Evolutionary conservation across 2,888 invertebrate species (phyloP), one percentile per base, ranked within the genome.

Genomic region (Standfussiana lucernea): DNA sequence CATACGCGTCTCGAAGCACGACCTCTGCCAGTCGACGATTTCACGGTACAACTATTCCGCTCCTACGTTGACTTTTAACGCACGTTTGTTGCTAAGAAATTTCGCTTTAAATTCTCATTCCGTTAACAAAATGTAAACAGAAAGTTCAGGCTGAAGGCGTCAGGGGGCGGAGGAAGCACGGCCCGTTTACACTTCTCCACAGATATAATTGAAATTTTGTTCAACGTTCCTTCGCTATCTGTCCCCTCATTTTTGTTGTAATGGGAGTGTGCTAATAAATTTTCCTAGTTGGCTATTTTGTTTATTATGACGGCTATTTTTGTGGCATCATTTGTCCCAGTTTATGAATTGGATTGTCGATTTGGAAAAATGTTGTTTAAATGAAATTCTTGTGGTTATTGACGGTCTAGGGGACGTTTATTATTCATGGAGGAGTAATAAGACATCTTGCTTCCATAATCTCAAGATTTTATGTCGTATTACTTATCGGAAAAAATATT

Each of bases 111-210:
- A 95, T 94, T 95, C 94, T 93, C 95, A 95, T 95, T 95, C 91
- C 92, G 92, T 93, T 94, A 95, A 95, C 94, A 94, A 94, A 96
- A 95, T 95, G 94, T 95, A 95, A 96, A 95, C 94, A 95, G 93
- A 93, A 93, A 94, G 90, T 94, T 92, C 88, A 88, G 88, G 90
- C 83, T 91, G 88, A 90, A 90, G 90, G 91, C 90, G 90, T 88
- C 84, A 90, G 88, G 83, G 79, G 84, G 84, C 80, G 88, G 83
- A 86, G 91, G 91, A 91, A 93, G 86, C 90, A 88, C 89, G 90
- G 86, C 86, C 90, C 90, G 91, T 91, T 91, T 88, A 85, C 87
- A 88, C 88, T 90, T 83, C 89, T 89, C 88, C 90, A 86, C 90
- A 91, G 92, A 93, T 94, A 93, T 94, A 95, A 95, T 95, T 95